phyloP scores from a whole-genome alignment of 2,888 invertebrate species.

The Polymixis lichenea region DNA sequence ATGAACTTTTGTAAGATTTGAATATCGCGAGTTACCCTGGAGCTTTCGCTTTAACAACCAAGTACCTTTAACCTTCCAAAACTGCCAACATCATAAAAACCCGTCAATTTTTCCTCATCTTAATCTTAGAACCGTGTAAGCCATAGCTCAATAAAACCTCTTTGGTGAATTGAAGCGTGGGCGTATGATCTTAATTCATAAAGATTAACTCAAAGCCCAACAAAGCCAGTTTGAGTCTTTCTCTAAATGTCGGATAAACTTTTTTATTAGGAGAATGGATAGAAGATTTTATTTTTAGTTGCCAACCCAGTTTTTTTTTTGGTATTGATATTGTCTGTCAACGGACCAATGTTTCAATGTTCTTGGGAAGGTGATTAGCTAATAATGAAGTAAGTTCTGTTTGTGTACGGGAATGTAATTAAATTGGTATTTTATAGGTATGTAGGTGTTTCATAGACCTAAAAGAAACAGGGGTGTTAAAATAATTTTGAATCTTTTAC shows the following conservation, averaged over 20 bases:
- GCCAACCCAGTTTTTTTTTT: conserved; percentile 8
- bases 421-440: conserved; percentile 39
- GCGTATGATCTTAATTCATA: conserved; percentile 8
- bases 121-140: background rate
- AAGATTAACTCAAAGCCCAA: conserved; percentile 14
- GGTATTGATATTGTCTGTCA: conserved; percentile 38
- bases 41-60: too few species aligned
- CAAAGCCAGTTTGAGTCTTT: conserved; percentile 9
- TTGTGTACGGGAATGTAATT: conserved; percentile 26
- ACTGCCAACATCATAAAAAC: too few species aligned
- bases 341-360: conserved; percentile 10
- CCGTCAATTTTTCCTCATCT: background rate
- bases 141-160: background rate
- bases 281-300: conserved; percentile 12
- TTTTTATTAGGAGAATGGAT: conserved; percentile 8
- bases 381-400: conserved; percentile 14
- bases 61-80: too few species aligned
- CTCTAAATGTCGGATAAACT: conserved; percentile 6
- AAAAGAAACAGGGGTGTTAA: background rate
- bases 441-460: conserved; percentile 9
- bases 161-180: conserved; percentile 6
- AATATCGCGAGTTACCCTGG: too few species aligned
- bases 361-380: background rate
- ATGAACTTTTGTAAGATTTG: too few species aligned
- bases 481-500: background rate